A percentile compares a stretch with the other conserved stretches of the same genome.
Evolutionary conservation across 2,888 invertebrate genomes (phyloP).

Genomic region (Crossocerus cetratus): DNA sequence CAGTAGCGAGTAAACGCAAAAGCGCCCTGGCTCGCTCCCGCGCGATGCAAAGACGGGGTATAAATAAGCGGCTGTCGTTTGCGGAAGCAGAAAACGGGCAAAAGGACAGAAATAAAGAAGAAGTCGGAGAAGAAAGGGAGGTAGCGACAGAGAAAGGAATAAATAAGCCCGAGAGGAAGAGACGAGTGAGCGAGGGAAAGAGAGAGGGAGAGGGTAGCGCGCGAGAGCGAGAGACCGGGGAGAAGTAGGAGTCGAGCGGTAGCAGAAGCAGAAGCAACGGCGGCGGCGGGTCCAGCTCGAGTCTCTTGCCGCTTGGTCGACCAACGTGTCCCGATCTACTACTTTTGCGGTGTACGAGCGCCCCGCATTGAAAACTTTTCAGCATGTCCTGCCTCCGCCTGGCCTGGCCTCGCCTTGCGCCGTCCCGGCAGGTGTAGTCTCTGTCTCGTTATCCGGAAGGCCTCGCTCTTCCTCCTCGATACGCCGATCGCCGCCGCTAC

Average conservation of each 20-base stretch:
- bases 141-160: constrained; percentile 72
- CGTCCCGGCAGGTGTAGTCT: constrained; percentile 55
- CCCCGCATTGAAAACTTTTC: constrained; percentile 61
- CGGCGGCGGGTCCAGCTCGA: constrained; percentile 38
- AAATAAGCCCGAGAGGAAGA: constrained; percentile 68
- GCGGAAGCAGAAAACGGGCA: constrained; percentile 77
- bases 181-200: constrained; percentile 64
- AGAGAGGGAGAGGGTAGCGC: constrained; percentile 45
- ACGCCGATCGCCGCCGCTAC: constrained; percentile 23
- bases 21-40: constrained; percentile 71
- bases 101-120: constrained; percentile 74
- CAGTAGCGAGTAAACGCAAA: constrained; percentile 67
- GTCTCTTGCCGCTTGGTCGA: constrained; percentile 50
- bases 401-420: constrained; percentile 12
- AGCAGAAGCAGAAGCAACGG: constrained; percentile 29
- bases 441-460: constrained; percentile 57
- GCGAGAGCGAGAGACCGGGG: constrained; percentile 41
- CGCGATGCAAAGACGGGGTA: constrained; percentile 76
- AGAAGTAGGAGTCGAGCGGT: constrained; percentile 19
- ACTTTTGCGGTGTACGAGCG: constrained; percentile 65
- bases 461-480: constrained; percentile 32
- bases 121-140: constrained; percentile 65
- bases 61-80: constrained; percentile 77
- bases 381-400: constrained; percentile 50
- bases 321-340: constrained; percentile 58